Evolutionary conservation across 2,113 vertebrate genomes (phyloP), one percentile per base, ranked within the genome.

Genomic region (Thymallus thymallus): DNA sequence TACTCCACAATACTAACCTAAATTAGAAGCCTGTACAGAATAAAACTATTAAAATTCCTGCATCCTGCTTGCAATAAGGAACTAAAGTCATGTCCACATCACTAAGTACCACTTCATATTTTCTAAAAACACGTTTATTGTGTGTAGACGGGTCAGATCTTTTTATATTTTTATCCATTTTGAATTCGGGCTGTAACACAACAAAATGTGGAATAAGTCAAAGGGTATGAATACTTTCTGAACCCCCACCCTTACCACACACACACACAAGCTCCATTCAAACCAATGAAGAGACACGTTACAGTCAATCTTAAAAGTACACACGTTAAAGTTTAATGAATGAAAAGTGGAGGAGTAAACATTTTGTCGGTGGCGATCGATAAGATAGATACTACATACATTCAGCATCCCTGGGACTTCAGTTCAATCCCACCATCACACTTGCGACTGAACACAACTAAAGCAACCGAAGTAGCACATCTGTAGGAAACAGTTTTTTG

Each of bases 301-400:
- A 41, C 7, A 41, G 35, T 41, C 22, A 30, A 68, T 75, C 81
- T 85, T 80, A 88, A 89, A 92, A 93, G 86, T 91, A 92, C 91
- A 92, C 92, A 94, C 89, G 92, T 89, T 90, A 84, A 90, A 87
- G 86, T 92, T 93, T 94, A 94, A 92, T 92, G 90, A 90, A 91
- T 92, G 88, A 91, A 93, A 92, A 92, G 88, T 88, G 48, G 86
- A 89, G 88, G 88, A 91, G 91, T 92, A 92, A 92, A 93, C 92
- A 92, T 90, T 92, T 91, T 89, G 89, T 92, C 82, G 87, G 92
- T 91, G 92, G 91, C 87, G 14, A 51, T 51, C 14, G 46, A 51
- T 51, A 18, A 2, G 46, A 13, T 51, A 51, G 48, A 51, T 5
- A 90, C 88, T 91, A 92, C 91, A 89, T 93, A 93, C 91, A 93